A percentile compares a stretch with the other conserved stretches of the same genome.
Conservation (phyloP, 2,797 vertebrate genomes). For the Benthosema pterotum region DNA sequence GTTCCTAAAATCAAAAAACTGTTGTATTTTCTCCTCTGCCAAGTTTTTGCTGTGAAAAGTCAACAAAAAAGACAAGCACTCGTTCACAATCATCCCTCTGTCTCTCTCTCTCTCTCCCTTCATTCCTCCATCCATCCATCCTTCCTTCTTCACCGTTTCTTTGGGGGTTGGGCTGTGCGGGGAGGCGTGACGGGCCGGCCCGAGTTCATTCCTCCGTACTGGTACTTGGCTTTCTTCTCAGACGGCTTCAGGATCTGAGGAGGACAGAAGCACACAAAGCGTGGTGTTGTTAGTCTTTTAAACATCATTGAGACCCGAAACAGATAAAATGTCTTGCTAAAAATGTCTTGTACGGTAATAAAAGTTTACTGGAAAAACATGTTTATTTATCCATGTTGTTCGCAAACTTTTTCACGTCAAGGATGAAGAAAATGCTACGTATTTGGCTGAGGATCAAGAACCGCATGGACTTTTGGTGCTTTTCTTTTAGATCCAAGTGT, state of each 20-base stretch:
- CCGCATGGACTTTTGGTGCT: too few species aligned
- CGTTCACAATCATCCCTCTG: conserved; percentile 22
- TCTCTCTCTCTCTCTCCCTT: conserved; percentile 11
- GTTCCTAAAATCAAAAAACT: conserved; percentile 42
- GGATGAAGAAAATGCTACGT: too few species aligned
- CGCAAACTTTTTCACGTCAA: too few species aligned
- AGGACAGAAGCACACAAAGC: not conserved
- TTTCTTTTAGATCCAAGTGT: too few species aligned
- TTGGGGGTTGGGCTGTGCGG: conserved; percentile 82
- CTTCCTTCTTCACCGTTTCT: conserved; percentile 79
- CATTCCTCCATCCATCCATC: conserved; percentile 30
- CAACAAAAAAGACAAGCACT: conserved; percentile 13
- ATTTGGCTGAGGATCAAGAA: too few species aligned
- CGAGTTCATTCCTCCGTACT: conserved; percentile 84
- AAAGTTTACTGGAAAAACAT: too few species aligned
- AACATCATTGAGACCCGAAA: not conserved
- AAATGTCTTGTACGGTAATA: too few species aligned
- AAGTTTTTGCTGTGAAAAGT: conserved; percentile 43
- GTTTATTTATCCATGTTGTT: too few species aligned
- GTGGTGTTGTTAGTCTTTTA: not conserved
- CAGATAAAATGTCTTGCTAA: too few species aligned
- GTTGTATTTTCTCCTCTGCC: conserved; percentile 41
- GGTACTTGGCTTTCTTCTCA: conserved; percentile 87
- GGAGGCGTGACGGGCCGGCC: conserved; percentile 84
- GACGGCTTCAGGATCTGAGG: conserved; percentile 85